A percentile compares a stretch with the other conserved stretches of the same genome.
Evolutionary conservation across 2,888 invertebrate species (phyloP).

Genomic region (Ectemnius continuus): DNA sequence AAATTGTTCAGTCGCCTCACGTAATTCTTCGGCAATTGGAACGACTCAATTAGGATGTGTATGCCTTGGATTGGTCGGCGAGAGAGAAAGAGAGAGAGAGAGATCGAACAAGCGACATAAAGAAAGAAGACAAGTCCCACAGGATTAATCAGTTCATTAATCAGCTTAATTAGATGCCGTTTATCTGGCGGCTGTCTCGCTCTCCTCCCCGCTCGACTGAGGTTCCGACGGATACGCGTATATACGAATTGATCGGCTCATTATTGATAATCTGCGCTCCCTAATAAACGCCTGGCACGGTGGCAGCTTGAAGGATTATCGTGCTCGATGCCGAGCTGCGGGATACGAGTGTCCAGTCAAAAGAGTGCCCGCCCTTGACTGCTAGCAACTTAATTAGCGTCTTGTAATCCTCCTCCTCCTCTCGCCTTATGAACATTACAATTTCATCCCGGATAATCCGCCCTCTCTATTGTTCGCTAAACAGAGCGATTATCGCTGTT

Average conservation of each 20-base stretch:
- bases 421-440: too few species aligned
- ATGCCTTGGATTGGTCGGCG: constrained; percentile 31
- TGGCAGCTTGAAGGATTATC: constrained; percentile 73
- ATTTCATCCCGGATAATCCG: too few species aligned
- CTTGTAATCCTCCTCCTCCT: too few species aligned
- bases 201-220: constrained; percentile 22
- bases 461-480: too few species aligned
- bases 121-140: constrained; percentile 59
- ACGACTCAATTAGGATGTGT: too few species aligned
- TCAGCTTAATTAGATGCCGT: constrained; percentile 76
- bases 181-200: constrained; percentile 61
- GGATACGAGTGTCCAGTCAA: background rate
- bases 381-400: too few species aligned
- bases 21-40: too few species aligned
- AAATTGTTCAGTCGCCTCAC: too few species aligned
- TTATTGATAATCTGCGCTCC: constrained; percentile 77
- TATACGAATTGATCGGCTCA: constrained; percentile 68
- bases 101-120: constrained; percentile 14
- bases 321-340: constrained; percentile 27
- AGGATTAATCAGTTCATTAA: constrained; percentile 63
- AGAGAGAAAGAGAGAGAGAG: constrained; percentile 40
- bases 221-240: constrained; percentile 61
- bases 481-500: too few species aligned
- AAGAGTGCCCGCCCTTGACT: background rate
- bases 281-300: constrained; percentile 69